Base-by-base conservation (phyloP, 2,888 invertebrate genomes). In the Latheticus oryzae region DNA sequence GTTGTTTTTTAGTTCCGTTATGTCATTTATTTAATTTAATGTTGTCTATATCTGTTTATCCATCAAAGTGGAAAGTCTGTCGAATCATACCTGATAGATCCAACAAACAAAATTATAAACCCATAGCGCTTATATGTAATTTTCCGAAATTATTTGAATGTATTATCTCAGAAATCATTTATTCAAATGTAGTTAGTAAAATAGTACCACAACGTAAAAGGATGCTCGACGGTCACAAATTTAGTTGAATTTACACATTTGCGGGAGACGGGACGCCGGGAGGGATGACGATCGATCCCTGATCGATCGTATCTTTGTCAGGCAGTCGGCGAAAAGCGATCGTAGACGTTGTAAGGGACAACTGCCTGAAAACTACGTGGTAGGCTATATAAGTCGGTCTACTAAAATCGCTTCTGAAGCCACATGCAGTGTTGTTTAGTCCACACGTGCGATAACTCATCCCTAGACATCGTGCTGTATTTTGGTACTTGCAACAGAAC, bases 131-230 rank as follows among this genome's bases (percentile, higher is more conserved):
- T 1, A 16, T 28, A 28, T 16, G n/a, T 28, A 43, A 28, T 15
- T 43, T 26, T 43, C 28, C 28, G 2, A 43, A 43, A 43, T 9
- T 43, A 3, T 28, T 43, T 43, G 30, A 43, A 9, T 13, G 1
- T 5, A 30, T 17, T 7, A 3, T 43, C 1, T 26, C 43, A 2
- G 8, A 15, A 1, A 30, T 30, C 16, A 2, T 43, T 2, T 43
- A 43, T 16, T 28, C 28, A 1, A 26, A 43, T 43, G 30, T 43
- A 7, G 8, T 2, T 13, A 21, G 8, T 5, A 9, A 5, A 12
- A 40, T 40, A 12, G 7, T 11, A 3, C 33, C 15, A n/a, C 7
- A 11, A 12, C 33, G 13, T 33, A 7, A 33, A 33, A 16, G 33
- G 33, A 7, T 15, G 33, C 1, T 33, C 33, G 1, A 33, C 33